These are phyloP conservation scores for Danio tinwini DNA, from an alignment of 2,797 vertebrate genomes.

Conservation along the genomic window DNA sequence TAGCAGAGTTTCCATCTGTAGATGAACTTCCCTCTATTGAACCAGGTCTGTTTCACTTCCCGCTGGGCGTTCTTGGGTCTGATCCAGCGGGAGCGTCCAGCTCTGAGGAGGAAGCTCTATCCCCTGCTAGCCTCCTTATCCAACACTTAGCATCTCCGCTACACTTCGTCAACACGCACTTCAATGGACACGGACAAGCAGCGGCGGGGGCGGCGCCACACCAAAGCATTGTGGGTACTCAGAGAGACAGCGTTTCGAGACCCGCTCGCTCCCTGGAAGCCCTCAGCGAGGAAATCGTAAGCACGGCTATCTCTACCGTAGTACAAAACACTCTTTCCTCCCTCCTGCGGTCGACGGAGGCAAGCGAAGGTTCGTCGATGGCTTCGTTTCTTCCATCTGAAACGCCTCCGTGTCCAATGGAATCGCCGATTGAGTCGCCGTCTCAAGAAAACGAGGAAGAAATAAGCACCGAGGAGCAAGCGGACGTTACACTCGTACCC, in stretches of 20 bases:
- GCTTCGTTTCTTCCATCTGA: slow-evolving; percentile 74
- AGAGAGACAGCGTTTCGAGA: not conserved
- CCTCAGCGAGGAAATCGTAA: slow-evolving; percentile 88
- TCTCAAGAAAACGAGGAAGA: slow-evolving; percentile 64
- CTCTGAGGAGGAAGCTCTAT: slow-evolving; percentile 62
- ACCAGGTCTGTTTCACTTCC: slow-evolving; percentile 76
- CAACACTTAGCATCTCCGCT: slow-evolving; percentile 90
- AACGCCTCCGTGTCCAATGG: slow-evolving; percentile 64
- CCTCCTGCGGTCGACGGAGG: slow-evolving; percentile 81
- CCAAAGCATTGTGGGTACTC: slow-evolving; percentile 52
- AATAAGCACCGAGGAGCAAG: slow-evolving; percentile 60
- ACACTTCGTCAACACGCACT: slow-evolving; percentile 98
- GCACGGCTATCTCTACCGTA: slow-evolving; percentile 85
- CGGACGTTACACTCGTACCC: slow-evolving; percentile 72
- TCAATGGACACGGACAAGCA: slow-evolving; percentile 84
- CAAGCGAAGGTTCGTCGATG: slow-evolving; percentile 78
- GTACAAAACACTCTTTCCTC: slow-evolving; percentile 90
- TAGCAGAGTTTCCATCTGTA: slow-evolving; percentile 85
- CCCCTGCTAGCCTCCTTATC: slow-evolving; percentile 77
- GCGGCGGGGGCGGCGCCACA: slow-evolving; percentile 32
- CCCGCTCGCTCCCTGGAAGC: slow-evolving; percentile 82
- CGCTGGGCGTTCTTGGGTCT: slow-evolving; percentile 56
- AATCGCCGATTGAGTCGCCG: slow-evolving; percentile 62
- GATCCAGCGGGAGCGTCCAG: not conserved
- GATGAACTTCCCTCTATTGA: slow-evolving; percentile 84